phyloP scores from a whole-genome alignment of 2,113 vertebrate genomes.

The Pipra filicauda region DNA sequence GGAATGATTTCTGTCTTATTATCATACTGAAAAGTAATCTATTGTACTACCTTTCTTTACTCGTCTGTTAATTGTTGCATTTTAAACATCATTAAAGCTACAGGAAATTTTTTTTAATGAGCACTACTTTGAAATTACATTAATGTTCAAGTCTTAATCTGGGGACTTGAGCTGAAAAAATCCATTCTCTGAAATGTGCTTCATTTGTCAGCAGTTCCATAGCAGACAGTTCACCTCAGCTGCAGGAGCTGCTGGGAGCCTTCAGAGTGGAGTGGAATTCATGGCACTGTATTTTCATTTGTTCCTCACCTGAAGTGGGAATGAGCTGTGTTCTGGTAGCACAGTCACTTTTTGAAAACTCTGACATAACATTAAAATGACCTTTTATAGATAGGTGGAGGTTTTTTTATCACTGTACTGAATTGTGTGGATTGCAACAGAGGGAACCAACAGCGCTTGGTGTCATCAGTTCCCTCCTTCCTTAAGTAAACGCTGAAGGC shows the following conservation, averaged over 20 bases:
- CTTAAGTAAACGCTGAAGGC: neutral
- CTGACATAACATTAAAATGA: neutral
- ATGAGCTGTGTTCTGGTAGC: neutral
- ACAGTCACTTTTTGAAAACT: neutral
- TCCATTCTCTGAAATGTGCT: neutral
- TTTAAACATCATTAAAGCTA: neutral
- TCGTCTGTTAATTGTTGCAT: neutral
- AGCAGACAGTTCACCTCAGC: neutral
- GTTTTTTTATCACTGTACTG: neutral
- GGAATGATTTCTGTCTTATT: neutral
- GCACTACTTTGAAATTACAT: neutral
- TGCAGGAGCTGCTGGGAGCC: too few relatives aligned
- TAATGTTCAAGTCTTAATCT: neutral
- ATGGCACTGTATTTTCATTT: accelerated
- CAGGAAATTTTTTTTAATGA: neutral
- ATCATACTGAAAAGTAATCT: neutral
- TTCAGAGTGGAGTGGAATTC: neutral
- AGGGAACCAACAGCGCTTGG: neutral
- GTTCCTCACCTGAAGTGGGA: neutral
- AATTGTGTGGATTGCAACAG: neutral
- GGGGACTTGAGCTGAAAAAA: neutral
- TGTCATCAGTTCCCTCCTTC: neutral
- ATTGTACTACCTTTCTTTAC: neutral
- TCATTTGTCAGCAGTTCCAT: neutral
- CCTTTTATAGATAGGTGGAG: neutral